A percentile compares a stretch with the other conserved stretches of the same genome.
Evolutionary conservation across 30 jellyfish, hydroid and myxozoan species (phyloP).

Genomic region (Calvadosia cruxmelitensis): DNA sequence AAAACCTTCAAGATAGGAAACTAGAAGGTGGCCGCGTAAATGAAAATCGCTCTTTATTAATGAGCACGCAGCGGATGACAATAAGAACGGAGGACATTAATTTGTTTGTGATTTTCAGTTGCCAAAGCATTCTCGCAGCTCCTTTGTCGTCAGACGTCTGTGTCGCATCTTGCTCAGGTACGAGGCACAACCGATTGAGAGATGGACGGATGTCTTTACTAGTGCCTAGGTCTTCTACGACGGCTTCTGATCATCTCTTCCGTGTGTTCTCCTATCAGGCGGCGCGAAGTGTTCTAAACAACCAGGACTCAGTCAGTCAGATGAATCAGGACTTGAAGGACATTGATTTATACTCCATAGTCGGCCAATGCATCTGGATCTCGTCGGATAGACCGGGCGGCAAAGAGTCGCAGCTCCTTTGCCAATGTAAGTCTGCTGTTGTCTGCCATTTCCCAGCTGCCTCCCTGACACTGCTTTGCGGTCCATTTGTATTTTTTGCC

Average conservation of each 20-base stretch:
- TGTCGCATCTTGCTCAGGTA: conserved; percentile 94
- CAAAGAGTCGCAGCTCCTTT: conserved; percentile 41
- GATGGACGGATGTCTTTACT: no score
- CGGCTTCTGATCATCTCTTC: not conserved
- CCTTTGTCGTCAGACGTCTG: conserved; percentile 87
- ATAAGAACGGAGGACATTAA: not conserved
- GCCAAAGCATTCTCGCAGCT: conserved; percentile 89
- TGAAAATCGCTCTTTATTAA: not conserved
- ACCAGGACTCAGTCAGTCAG: conserved; percentile 72
- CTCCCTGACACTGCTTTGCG: not conserved
- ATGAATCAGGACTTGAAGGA: conserved; percentile 71
- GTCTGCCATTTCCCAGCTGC: not conserved
- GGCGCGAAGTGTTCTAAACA: conserved; percentile 76
- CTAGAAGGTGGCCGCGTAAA: conserved; percentile 35
- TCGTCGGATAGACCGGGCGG: conserved; percentile 27
- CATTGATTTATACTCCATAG: conserved; percentile 28
- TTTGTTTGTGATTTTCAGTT: conserved; percentile 25
- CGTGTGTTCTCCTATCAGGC: conserved; percentile 53
- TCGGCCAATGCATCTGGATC: conserved; percentile 64
- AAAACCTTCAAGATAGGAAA: conserved; percentile 54
- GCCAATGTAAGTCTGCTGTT: conserved; percentile 38
- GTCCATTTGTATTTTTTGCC: not conserved
- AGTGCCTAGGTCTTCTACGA: no score
- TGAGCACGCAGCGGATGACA: not conserved
- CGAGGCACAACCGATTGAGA: no score